These are phyloP conservation scores for Hartigia nigra DNA, from an alignment of 2,888 invertebrate species.

Conservation along the genomic window DNA sequence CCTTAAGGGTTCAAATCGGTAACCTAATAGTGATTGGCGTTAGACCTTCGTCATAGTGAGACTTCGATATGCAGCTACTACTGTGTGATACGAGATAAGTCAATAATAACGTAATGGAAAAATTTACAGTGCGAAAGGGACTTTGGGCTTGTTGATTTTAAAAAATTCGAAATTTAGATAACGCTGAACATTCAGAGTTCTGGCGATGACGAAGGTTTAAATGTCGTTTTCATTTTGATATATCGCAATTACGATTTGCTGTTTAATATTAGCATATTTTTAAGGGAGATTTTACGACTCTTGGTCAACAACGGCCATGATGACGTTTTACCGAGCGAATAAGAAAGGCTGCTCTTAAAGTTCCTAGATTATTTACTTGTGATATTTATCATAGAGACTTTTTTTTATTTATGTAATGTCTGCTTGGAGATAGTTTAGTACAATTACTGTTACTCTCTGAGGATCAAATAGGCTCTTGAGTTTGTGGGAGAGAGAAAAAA, in stretches of 20 bases:
- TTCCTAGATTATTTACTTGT: background rate
- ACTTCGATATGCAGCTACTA: background rate
- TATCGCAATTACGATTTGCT: conserved; percentile 10
- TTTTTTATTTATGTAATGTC: background rate
- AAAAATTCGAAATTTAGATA: background rate
- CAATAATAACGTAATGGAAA: background rate
- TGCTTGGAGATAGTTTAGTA: background rate
- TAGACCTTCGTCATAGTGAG: background rate
- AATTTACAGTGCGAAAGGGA: background rate
- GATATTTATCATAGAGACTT: background rate
- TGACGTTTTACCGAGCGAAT: background rate
- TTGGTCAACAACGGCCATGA: background rate
- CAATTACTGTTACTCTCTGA: background rate
- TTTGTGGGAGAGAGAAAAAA: background rate
- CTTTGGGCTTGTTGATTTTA: background rate
- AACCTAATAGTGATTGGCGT: background rate
- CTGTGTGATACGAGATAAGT: background rate
- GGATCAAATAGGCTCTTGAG: background rate
- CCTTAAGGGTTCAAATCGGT: background rate
- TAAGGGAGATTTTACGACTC: conserved; percentile 16
- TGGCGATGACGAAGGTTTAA: conserved; percentile 18
- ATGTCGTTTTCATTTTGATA: conserved; percentile 30
- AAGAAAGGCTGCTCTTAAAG: background rate
- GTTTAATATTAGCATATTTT: conserved; percentile 19
- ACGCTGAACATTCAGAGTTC: background rate